Percentiles rank a stretch among this genome's conserved stretches.
Conservation (phyloP, 2,797 vertebrate genomes). For the Synaphobranchus kaupii region DNA sequence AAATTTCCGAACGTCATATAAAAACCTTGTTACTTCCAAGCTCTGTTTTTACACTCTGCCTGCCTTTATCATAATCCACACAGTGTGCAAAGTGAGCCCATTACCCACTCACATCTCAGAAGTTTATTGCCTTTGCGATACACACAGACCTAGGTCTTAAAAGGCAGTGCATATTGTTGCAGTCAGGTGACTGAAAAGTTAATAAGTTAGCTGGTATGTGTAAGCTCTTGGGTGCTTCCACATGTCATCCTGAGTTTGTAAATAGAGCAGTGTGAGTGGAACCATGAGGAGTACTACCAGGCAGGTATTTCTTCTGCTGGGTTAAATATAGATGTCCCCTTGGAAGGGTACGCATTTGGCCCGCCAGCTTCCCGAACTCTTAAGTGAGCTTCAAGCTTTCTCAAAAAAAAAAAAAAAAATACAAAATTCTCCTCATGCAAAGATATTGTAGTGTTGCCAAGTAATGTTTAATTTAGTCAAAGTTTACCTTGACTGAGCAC, state of each 20-base stretch:
- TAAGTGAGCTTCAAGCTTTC: background rate
- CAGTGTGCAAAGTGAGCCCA: background rate
- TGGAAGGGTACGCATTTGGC: background rate
- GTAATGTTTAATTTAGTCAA: background rate
- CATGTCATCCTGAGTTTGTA: background rate
- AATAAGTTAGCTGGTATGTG: slow-evolving; percentile 23
- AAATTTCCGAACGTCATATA: background rate
- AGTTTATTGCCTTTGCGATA: background rate
- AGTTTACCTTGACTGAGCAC: background rate
- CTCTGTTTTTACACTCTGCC: background rate
- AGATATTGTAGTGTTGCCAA: background rate
- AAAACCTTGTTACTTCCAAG: background rate
- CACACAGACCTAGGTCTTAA: background rate
- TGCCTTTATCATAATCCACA: background rate
- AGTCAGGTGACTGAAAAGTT: slow-evolving; percentile 7
- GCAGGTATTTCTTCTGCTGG: background rate
- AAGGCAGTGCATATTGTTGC: background rate
- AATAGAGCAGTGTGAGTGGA: background rate
- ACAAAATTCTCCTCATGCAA: background rate
- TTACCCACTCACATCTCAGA: background rate
- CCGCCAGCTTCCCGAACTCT: background rate
- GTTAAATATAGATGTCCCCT: background rate
- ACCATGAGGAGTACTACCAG: slow-evolving; percentile 2
- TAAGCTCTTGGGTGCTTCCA: background rate
- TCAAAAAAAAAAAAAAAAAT: background rate